Evolutionary conservation across 1,140 invertebrate species (phyloP).

Genomic region (Bicyclus anynana): DNA sequence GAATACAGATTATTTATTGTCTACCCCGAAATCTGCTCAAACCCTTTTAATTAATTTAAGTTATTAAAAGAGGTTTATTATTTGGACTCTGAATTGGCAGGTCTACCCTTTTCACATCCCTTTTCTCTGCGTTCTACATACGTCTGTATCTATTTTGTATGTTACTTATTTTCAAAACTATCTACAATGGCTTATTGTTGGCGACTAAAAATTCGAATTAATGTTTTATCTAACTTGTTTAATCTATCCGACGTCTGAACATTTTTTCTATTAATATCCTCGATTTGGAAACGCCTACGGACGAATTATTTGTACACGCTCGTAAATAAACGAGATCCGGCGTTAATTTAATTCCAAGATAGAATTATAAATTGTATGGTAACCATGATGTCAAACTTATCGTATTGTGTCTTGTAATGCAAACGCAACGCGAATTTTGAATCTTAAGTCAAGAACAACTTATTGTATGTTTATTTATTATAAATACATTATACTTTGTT

Average conservation of each 20-base stretch:
- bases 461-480: neutral
- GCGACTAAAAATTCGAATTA: no score
- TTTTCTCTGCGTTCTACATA: no score
- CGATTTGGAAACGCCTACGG: neutral
- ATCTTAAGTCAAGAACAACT: neutral
- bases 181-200: no score
- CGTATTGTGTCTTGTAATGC: neutral
- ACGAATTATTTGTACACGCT: neutral
- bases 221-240: no score
- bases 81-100: no score
- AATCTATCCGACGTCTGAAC: neutral
- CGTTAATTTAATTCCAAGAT: constrained; percentile 10
- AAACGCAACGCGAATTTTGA: neutral
- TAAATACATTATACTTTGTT: neutral
- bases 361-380: neutral
- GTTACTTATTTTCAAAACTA: no score
- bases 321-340: neutral
- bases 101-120: no score
- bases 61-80: no score
- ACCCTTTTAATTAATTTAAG: no score
- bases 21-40: no score
- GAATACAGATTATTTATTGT: neutral
- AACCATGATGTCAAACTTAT: neutral
- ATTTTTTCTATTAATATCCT: neutral
- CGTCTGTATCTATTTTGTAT: no score